Evolutionary conservation across 1,140 invertebrate genomes (phyloP).

Genomic region (Aphelenchoides avenae): DNA sequence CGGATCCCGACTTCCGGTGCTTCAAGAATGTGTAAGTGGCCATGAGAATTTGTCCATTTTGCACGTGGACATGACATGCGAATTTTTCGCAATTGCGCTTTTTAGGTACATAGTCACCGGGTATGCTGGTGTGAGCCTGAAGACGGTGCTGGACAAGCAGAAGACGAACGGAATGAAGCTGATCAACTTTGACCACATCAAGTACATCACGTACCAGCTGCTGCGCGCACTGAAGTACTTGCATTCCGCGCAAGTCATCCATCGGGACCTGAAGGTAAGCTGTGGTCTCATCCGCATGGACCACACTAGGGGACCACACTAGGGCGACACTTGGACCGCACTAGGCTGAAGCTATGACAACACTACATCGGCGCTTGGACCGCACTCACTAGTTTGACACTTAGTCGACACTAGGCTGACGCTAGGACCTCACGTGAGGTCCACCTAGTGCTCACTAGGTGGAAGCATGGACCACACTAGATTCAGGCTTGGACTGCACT

Average conservation of each 20-base stretch:
- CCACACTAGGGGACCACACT: too few relatives aligned
- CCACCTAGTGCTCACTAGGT: too few relatives aligned
- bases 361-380: too few relatives aligned
- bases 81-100: slow-evolving; percentile 20
- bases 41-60: not conserved
- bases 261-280: slow-evolving; percentile 56
- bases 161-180: slow-evolving; percentile 23
- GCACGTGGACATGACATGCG: too few relatives aligned
- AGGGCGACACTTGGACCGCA: too few relatives aligned
- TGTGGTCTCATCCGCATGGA: too few relatives aligned
- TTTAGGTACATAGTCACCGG: slow-evolving; percentile 55
- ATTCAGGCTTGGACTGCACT: too few relatives aligned
- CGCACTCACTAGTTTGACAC: too few relatives aligned
- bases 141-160: slow-evolving; percentile 44
- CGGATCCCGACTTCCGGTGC: slow-evolving; percentile 29
- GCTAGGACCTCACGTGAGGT: too few relatives aligned
- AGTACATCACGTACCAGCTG: slow-evolving; percentile 56
- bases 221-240: slow-evolving; percentile 56
- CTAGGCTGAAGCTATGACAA: too few relatives aligned
- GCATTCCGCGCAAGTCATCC: slow-evolving; percentile 57
- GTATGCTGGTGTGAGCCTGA: slow-evolving; percentile 50
- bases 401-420: too few relatives aligned
- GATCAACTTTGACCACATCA: slow-evolving; percentile 47
- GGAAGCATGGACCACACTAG: too few relatives aligned
- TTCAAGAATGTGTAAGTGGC: slow-evolving; percentile 53